phyloP scores from a whole-genome alignment of 2,888 invertebrate genomes.

The Acanthosoma haemorrhoidale region DNA sequence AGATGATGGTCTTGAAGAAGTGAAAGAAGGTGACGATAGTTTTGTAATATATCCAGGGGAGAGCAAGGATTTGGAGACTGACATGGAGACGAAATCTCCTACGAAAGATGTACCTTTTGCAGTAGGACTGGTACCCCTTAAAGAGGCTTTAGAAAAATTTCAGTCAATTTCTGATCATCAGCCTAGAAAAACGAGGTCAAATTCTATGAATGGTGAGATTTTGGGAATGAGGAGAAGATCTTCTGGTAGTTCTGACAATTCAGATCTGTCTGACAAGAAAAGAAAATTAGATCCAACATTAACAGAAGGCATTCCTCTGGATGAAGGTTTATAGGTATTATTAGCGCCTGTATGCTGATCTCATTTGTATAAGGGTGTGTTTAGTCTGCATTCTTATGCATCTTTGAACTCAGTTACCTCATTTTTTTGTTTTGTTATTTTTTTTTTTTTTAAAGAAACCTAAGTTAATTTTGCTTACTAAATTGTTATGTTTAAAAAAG shows the following conservation, averaged over 20 bases:
- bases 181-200: constrained; percentile 48
- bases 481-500: neutral
- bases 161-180: constrained; percentile 48
- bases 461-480: neutral
- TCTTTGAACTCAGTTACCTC: constrained; percentile 19
- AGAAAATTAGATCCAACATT: constrained; percentile 22
- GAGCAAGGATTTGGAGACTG: neutral
- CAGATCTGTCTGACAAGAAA: constrained; percentile 28
- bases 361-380: constrained; percentile 2
- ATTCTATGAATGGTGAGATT: constrained; percentile 42
- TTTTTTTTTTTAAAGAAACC: neutral
- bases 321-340: constrained; percentile 9
- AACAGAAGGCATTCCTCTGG: constrained; percentile 3
- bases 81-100: constrained; percentile 40
- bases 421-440: neutral
- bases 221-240: constrained; percentile 41
- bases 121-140: constrained; percentile 47
- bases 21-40: neutral
- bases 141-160: constrained; percentile 47
- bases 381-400: neutral
- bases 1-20: constrained; percentile 17
- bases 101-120: constrained; percentile 48
- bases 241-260: constrained; percentile 28
- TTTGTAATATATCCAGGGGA: constrained; percentile 13
- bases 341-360: neutral